Evolutionary conservation across 2,797 vertebrate species (phyloP), one percentile per base, ranked within the genome.

Genomic region (Rhodeus uyekii): DNA sequence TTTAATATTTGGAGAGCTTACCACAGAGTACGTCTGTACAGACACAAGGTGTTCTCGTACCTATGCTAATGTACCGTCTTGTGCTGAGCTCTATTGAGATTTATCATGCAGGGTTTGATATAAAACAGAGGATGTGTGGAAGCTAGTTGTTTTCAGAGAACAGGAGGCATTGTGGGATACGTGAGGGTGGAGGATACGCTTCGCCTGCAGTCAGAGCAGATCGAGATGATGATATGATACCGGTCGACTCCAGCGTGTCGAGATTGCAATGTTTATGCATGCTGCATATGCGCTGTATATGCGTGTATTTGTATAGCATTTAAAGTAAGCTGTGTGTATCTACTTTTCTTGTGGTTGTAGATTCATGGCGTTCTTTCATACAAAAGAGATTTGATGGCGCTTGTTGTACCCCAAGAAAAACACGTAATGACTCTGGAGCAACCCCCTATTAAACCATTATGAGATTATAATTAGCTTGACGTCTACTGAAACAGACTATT

Each of bases 391-490:
- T 65, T 81, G 71, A 81, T 27, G 14, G 10, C 0, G 36, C 36
- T 81, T 24, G 9, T n/a, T 34, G 34, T 75, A 80, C 61, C 48
- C 65, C 36, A 53, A 68, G 67, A 84, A 68, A 79, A 29, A 50
- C 64, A 36, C 24, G 50, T 48, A 69, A 76, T 67, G 64, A 79
- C 39, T 86, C 74, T 53, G 63, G 73, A 84, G 86, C 77, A 81
- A 74, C 73, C 63, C 64, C 48, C 29, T 34, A 60, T 82, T 86
- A 81, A 83, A 86, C 80, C 69, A 85, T 88, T 83, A 88, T 82
- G 83, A 85, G 85, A 72, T 83, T 84, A 88, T 83, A 86, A 88
- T 88, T 86, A 85, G 85, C 83, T 83, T 77, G 77, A 80, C 82
- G 75, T 84, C 83, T 81, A 81, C 84, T 85, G 83, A 85, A 86